Evolutionary conservation across 2,888 invertebrate species (phyloP).

Genomic region (Amblyteles armatorius): DNA sequence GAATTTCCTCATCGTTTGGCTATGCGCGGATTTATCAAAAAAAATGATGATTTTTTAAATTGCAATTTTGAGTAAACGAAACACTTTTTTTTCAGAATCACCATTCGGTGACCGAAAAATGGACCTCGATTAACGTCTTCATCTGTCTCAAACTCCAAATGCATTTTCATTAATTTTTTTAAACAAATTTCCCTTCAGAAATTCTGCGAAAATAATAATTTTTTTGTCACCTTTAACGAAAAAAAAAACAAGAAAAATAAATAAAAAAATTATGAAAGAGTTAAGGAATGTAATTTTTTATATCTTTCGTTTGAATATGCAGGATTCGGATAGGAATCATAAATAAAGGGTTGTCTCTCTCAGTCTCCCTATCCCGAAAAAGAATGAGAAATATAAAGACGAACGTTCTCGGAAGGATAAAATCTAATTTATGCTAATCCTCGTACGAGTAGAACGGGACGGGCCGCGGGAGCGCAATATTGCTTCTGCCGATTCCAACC

Average conservation of each 20-base stretch:
- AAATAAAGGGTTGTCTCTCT: slow-evolving; percentile 75
- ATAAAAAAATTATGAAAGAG: neutral
- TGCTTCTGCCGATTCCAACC: slow-evolving; percentile 59
- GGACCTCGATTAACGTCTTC: too few species aligned
- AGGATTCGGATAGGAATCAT: slow-evolving; percentile 65
- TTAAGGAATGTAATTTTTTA: slow-evolving; percentile 42
- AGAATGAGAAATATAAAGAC: slow-evolving; percentile 72
- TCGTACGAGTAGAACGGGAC: slow-evolving; percentile 40
- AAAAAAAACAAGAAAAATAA: neutral
- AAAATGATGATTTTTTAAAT: too few species aligned
- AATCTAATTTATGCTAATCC: slow-evolving; percentile 85
- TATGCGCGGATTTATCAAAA: too few species aligned
- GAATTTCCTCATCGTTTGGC: too few species aligned
- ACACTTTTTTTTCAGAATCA: too few species aligned
- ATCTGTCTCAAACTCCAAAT: too few species aligned
- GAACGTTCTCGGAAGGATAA: slow-evolving; percentile 84
- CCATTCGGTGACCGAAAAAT: too few species aligned
- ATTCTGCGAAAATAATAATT: too few species aligned
- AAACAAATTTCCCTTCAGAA: too few species aligned
- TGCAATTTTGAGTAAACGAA: too few species aligned
- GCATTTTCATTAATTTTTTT: too few species aligned
- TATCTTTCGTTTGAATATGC: slow-evolving; percentile 43
- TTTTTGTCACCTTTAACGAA: too few species aligned
- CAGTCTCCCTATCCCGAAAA: slow-evolving; percentile 16
- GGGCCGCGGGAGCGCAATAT: slow-evolving; percentile 52